phyloP scores from a whole-genome alignment of 2,113 vertebrate genomes.

The Colossoma macropomum region DNA sequence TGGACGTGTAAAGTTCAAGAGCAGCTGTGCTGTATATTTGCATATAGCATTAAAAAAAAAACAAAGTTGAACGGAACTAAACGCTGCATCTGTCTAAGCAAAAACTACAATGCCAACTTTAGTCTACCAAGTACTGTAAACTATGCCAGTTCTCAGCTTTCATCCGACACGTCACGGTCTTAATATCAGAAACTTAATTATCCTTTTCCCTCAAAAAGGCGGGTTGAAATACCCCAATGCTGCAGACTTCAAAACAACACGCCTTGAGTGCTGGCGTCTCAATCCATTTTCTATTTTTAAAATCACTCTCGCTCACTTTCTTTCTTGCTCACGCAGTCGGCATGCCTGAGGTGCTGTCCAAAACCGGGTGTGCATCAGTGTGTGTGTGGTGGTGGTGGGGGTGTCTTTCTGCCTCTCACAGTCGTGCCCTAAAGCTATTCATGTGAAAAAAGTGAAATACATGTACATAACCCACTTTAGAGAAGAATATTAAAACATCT shows the following conservation, averaged over 20 bases:
- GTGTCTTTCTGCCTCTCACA: neutral
- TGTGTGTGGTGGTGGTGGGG: neutral
- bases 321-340: conserved; percentile 33
- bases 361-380: conserved; percentile 7
- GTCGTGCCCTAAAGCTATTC: conserved; percentile 27
- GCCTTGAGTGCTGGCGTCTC: conserved; percentile 11
- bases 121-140: neutral
- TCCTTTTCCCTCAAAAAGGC: neutral
- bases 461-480: conserved; percentile 24
- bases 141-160: neutral
- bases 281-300: conserved; percentile 48
- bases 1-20: no score
- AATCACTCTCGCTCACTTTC: conserved; percentile 2
- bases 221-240: neutral
- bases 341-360: conserved; percentile 39
- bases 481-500: conserved; percentile 33
- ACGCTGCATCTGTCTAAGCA: neutral
- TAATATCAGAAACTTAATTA: conserved; percentile 3
- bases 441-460: conserved; percentile 14
- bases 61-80: neutral
- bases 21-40: no score
- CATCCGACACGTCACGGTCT: neutral
- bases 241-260: conserved; percentile 37
- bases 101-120: neutral
- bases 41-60: no score